Percentiles rank a stretch among this genome's conserved stretches.
phyloP scores from a whole-genome alignment of 2,113 vertebrate species.

The Cromileptes altivelis region DNA sequence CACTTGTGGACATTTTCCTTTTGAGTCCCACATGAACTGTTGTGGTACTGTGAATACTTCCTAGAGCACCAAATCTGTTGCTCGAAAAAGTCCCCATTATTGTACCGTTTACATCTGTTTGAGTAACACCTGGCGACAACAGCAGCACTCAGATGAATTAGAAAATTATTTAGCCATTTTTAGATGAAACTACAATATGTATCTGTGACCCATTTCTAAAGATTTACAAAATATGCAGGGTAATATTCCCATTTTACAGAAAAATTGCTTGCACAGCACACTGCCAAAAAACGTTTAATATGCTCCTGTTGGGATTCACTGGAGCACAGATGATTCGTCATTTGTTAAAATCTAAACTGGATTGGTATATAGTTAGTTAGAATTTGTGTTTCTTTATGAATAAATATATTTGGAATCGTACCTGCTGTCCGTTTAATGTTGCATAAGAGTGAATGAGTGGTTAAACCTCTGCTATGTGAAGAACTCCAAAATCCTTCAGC shows the following conservation, averaged over 20 bases:
- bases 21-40: neutral
- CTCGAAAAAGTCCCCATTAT: neutral
- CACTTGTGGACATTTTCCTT: neutral
- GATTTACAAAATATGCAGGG: neutral
- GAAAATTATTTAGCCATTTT: too few relatives aligned
- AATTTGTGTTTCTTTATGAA: too few relatives aligned
- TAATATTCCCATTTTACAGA: neutral
- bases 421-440: too few relatives aligned
- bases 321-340: too few relatives aligned
- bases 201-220: neutral
- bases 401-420: too few relatives aligned
- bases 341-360: too few relatives aligned
- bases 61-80: neutral
- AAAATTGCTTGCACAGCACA: neutral
- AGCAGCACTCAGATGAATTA: too few relatives aligned
- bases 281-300: neutral
- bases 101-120: neutral
- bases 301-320: neutral
- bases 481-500: too few relatives aligned
- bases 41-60: neutral
- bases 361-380: too few relatives aligned
- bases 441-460: too few relatives aligned
- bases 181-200: too few relatives aligned
- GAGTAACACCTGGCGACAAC: neutral
- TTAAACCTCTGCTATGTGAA: too few relatives aligned